These are phyloP conservation scores for Bujurquina vittata DNA, from an alignment of 2,113 vertebrate species.

Conservation along the genomic window DNA sequence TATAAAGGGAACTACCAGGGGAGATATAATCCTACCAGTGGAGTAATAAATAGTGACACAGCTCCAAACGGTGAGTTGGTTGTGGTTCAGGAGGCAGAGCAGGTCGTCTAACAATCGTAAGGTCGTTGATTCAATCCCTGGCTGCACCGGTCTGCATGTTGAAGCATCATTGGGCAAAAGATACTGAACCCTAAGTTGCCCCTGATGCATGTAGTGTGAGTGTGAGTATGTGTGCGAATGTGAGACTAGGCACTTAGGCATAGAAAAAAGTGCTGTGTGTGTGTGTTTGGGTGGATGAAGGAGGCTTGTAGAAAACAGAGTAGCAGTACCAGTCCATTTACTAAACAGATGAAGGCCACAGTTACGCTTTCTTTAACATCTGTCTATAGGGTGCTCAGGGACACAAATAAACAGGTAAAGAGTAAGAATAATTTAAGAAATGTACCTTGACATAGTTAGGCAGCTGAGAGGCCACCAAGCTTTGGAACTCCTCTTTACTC, in stretches of 20 bases:
- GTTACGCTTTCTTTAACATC: not conserved
- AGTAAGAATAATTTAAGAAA: not conserved
- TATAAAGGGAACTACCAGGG: not conserved
- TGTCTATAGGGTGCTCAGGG: not conserved
- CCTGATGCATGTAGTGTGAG: not conserved
- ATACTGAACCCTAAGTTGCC: not conserved
- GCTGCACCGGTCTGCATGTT: not conserved
- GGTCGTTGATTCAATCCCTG: not conserved
- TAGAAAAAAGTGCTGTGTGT: not conserved
- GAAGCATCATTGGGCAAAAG: not conserved
- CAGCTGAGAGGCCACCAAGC: conserved; percentile 74
- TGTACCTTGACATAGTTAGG: conserved; percentile 76
- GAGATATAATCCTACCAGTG: not conserved
- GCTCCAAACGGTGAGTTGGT: not conserved
- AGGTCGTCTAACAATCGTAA: not conserved
- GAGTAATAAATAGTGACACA: not conserved
- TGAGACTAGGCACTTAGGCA: not conserved
- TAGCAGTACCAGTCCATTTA: not conserved
- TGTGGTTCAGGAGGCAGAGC: not conserved
- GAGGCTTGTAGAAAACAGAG: not conserved
- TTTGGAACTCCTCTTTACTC: conserved; percentile 79
- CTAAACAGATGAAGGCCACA: not conserved
- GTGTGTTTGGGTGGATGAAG: not conserved
- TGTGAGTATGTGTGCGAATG: not conserved
- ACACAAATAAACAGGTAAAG: not conserved